phyloP scores from a whole-genome alignment of 2,113 vertebrate species.

The Thamnaconus septentrionalis region DNA sequence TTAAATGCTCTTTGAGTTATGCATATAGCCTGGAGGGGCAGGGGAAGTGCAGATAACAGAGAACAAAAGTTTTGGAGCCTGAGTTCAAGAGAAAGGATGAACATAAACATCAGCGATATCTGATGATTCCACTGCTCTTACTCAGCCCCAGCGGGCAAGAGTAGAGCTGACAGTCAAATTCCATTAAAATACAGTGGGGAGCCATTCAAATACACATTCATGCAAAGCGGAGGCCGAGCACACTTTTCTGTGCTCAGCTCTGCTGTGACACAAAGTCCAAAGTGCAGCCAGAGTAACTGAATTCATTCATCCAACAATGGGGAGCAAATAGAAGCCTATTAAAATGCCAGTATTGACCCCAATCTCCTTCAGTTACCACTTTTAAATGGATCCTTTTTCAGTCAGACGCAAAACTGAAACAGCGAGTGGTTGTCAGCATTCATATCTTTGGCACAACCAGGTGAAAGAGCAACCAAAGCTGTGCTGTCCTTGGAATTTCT shows the following conservation, averaged over 20 bases:
- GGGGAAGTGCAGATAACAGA: too few species aligned
- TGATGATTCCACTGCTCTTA: constrained; percentile 14
- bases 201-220: constrained; percentile 62
- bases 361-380: constrained; percentile 9
- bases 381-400: constrained; percentile 4
- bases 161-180: constrained; percentile 51
- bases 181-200: constrained; percentile 63
- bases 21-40: too few species aligned
- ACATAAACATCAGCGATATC: constrained; percentile 9
- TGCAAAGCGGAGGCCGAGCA: constrained; percentile 35
- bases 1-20: too few species aligned
- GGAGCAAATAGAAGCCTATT: constrained; percentile 6
- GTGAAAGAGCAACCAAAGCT: too few species aligned
- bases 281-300: not conserved
- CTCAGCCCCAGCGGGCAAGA: not conserved
- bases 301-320: constrained; percentile 1
- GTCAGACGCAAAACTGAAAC: not conserved
- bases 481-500: too few species aligned
- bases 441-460: too few species aligned
- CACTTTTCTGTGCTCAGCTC: constrained; percentile 10
- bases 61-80: too few species aligned
- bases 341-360: constrained; percentile 13
- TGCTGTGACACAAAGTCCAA: constrained; percentile 6
- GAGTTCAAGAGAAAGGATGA: too few species aligned
- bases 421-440: too few species aligned